A percentile compares a stretch with the other conserved stretches of the same genome.
Evolutionary conservation across 1,140 invertebrate species (phyloP).

Genomic region (Babylonia areolata): DNA sequence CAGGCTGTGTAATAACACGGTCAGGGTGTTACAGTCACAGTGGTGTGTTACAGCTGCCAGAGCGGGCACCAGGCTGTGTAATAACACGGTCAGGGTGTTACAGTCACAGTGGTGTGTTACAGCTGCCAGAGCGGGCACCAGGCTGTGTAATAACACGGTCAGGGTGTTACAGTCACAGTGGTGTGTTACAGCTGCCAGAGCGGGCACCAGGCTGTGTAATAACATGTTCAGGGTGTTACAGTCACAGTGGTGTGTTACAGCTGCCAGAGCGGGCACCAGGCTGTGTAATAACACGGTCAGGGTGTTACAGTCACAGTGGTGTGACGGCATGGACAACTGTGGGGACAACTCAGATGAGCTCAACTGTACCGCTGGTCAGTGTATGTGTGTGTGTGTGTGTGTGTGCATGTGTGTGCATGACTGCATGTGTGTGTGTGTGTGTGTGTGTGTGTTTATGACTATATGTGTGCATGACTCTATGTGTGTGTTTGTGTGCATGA

Average conservation of each 20-base stretch:
- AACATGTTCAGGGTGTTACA: too few relatives aligned
- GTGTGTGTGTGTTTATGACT: not conserved
- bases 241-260: too few relatives aligned
- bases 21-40: too few relatives aligned
- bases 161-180: slow-evolving; percentile 40
- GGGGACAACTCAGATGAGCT: slow-evolving; percentile 71
- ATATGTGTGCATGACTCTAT: not conserved
- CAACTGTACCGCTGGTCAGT: slow-evolving; percentile 44
- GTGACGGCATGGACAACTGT: slow-evolving; percentile 71
- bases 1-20: too few relatives aligned
- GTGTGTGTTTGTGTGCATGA: slow-evolving; percentile 2
- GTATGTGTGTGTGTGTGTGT: too few relatives aligned
- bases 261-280: slow-evolving; percentile 32
- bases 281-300: slow-evolving; percentile 58
- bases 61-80: too few relatives aligned
- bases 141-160: too few relatives aligned
- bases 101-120: slow-evolving; percentile 58
- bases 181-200: too few relatives aligned
- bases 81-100: slow-evolving; percentile 55
- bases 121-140: too few relatives aligned
- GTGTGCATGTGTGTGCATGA: not conserved
- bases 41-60: too few relatives aligned
- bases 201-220: too few relatives aligned
- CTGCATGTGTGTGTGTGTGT: slow-evolving; percentile 6
- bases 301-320: slow-evolving; percentile 52